Base-by-base conservation (phyloP, 2,113 vertebrate genomes). In the Melanerpes aurifrons region DNA sequence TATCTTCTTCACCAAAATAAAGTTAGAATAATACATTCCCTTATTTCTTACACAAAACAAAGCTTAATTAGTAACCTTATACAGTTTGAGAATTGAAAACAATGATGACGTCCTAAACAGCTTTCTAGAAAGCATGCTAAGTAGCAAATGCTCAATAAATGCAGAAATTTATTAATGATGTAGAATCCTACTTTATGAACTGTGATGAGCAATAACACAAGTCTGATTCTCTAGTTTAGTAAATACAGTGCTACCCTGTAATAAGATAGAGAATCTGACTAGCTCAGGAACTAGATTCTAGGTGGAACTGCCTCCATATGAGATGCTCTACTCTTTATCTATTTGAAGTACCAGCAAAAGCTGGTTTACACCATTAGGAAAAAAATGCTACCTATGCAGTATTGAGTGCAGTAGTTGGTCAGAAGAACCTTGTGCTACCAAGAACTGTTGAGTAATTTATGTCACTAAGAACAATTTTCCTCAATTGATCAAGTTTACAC, bases 101-200 rank as follows among this genome's bases (percentile, higher is more conserved):
- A 70, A 86, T 28, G 50, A 21, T 76, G 77, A 58, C 82, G 50
- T 63, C 58, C 83, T 71, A 84, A 92, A 45, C 45, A 82, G 74
- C 72, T 93, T 66, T 75, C 66, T 90, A 78, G 69, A 95, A 92
- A 93, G 73, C 83, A 83, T 77, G 58, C 48, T 69, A 69, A 78
- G 56, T 89, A 86, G 67, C 74, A 83, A 92, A 93, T 88, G 56
- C 86, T 86, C 83, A 70, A 47, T 95, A 93, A 94, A 93, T 89
- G 50, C 75, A 59, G 56, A 88, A 88, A 82, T 69, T 90, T 86
- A 86, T 90, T 96, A 92, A 85, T 79, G 63, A 9, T 35, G 50
- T 92, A 85, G 68, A 94, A 95, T 94, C 47, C 12, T 56, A 85
- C 59, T 94, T 92, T 94, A 76, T 85, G 89, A 87, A 58, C 67